These are phyloP conservation scores for Eptesicus fuscus DNA, from an alignment of 2,113 vertebrate species.

Conservation along the genomic window DNA sequence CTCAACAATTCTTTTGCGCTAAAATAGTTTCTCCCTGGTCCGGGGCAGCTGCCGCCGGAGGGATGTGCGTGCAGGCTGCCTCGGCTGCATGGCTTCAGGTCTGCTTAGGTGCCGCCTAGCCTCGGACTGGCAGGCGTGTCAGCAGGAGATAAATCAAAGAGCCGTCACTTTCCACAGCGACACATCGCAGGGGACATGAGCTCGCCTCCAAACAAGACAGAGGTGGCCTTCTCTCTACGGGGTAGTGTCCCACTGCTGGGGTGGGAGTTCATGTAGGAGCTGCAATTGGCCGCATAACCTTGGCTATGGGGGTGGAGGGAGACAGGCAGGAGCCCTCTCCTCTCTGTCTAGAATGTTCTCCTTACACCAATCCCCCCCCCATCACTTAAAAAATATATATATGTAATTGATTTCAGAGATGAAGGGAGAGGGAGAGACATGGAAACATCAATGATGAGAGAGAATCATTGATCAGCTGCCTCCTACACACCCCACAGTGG, in stretches of 20 bases:
- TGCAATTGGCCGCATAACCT: not conserved
- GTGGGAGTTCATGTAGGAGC: not conserved
- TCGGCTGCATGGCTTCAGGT: not conserved
- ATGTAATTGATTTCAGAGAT: no score
- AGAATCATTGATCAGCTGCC: no score
- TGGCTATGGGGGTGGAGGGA: not conserved
- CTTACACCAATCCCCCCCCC: not conserved
- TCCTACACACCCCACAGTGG: no score
- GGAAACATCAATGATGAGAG: no score
- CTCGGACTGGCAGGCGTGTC: not conserved
- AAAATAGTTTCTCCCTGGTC: conserved; percentile 12
- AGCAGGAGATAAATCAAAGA: conserved; percentile 31
- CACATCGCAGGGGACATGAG: not conserved
- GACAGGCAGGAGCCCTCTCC: not conserved
- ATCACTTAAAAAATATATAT: not conserved
- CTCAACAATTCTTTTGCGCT: not conserved
- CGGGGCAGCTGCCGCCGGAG: not conserved
- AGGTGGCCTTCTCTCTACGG: not conserved
- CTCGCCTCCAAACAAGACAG: not conserved
- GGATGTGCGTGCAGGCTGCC: not conserved
- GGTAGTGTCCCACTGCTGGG: not conserved
- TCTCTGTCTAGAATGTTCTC: not conserved
- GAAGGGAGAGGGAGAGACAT: no score
- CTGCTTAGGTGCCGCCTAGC: not conserved
- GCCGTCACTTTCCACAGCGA: not conserved